Evolutionary conservation across 1,140 invertebrate genomes (phyloP).

Genomic region (Drosophila parabipectinata): DNA sequence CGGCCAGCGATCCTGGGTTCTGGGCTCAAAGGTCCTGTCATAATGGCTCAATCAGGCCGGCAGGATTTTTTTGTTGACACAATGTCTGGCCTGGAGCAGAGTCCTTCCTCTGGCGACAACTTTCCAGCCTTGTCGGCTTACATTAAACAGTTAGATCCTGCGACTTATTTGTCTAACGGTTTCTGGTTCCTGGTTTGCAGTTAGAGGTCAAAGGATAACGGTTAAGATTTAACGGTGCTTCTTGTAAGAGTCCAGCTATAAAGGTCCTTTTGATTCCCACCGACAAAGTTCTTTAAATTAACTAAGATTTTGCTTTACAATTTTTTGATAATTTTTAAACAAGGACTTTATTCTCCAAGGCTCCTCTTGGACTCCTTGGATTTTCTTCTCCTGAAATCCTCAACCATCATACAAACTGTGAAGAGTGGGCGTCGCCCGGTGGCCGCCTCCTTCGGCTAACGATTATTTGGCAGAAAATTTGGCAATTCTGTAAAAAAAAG

Average conservation of each 20-base stretch:
- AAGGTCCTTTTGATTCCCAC: constrained; percentile 29
- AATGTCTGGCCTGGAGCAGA: constrained; percentile 20
- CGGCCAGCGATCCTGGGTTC: neutral
- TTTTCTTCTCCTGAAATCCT: constrained; percentile 18
- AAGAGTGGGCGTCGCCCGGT: constrained; percentile 45
- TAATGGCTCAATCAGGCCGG: constrained; percentile 73
- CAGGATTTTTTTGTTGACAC: constrained; percentile 34
- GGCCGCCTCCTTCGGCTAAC: constrained; percentile 60
- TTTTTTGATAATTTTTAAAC: neutral
- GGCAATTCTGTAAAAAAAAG: constrained; percentile 62
- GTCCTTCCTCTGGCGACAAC: constrained; percentile 23
- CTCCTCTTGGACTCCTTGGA: neutral
- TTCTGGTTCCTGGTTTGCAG: constrained; percentile 14
- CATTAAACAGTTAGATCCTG: constrained; percentile 24
- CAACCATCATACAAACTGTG: constrained; percentile 35
- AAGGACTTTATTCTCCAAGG: neutral
- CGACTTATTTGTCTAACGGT: constrained; percentile 31
- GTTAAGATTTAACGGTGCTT: constrained; percentile 19
- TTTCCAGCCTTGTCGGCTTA: constrained; percentile 15
- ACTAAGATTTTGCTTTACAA: no score
- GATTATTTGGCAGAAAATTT: constrained; percentile 77
- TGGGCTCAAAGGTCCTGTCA: constrained; percentile 48
- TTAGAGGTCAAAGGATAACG: constrained; percentile 21
- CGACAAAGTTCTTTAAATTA: neutral
- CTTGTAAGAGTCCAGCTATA: constrained; percentile 8